phyloP scores from a whole-genome alignment of 2,797 vertebrate genomes.

The Microctenopoma lineatum region DNA sequence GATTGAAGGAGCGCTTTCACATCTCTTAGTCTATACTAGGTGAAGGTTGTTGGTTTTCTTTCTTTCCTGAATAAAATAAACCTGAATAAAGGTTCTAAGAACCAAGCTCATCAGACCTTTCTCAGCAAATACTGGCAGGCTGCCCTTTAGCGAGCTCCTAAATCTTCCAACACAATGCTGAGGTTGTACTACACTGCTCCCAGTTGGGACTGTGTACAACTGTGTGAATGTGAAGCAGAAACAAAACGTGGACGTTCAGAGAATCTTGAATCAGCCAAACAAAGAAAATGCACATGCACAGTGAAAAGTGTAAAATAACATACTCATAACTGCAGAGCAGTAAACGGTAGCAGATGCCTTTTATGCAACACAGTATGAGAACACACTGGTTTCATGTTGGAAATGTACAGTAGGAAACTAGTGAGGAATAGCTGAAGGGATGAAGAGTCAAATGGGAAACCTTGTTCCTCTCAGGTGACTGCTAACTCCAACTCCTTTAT shows the following conservation, averaged over 20 bases:
- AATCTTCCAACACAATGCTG: neutral
- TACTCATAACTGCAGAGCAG: conserved; percentile 9
- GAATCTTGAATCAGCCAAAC: conserved; percentile 2
- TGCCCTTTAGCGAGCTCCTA: conserved; percentile 12
- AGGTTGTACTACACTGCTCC: conserved; percentile 13
- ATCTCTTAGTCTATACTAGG: neutral
- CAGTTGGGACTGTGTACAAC: neutral
- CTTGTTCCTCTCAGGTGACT: conserved; percentile 18
- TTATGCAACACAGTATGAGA: neutral
- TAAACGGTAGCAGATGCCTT: conserved; percentile 12
- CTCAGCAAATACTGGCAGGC: neutral
- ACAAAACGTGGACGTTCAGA: neutral
- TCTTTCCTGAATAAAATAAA: neutral
- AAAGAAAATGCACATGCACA: neutral
- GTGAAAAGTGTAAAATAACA: conserved; percentile 37
- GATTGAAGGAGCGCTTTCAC: neutral
- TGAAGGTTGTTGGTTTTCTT: neutral
- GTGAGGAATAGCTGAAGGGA: conserved; percentile 5
- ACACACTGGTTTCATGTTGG: neutral
- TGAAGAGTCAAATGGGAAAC: conserved; percentile 27
- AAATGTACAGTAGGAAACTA: conserved; percentile 2
- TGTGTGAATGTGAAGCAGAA: conserved; percentile 9
- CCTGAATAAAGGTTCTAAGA: neutral
- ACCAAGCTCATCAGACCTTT: neutral
- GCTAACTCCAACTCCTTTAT: conserved; percentile 6